These are phyloP conservation scores for Theretra japonica DNA, from an alignment of 2,888 invertebrate genomes.

Conservation along the genomic window DNA sequence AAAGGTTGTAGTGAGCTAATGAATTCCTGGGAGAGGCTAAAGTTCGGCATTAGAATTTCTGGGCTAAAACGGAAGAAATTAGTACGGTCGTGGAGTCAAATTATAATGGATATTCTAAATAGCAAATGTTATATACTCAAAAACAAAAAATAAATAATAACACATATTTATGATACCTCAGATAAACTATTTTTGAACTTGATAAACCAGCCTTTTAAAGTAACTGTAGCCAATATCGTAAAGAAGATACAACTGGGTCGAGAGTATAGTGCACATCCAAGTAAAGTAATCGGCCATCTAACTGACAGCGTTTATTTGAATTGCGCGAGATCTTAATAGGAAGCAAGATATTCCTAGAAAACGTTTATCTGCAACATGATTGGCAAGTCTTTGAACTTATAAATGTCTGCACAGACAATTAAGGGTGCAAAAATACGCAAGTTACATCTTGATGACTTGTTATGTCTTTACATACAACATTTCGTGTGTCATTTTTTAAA, in stretches of 20 bases:
- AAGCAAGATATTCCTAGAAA: slow-evolving; percentile 28
- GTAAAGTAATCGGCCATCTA: slow-evolving; percentile 9
- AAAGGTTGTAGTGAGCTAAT: no score
- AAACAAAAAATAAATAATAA: not conserved
- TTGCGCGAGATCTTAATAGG: slow-evolving; percentile 3
- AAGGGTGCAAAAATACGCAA: slow-evolving; percentile 29
- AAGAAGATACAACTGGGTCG: not conserved
- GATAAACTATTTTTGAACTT: not conserved
- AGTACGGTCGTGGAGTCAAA: no score
- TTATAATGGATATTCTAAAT: no score
- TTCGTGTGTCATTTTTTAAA: no score
- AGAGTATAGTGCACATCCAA: not conserved
- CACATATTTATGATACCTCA: not conserved
- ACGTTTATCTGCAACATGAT: slow-evolving; percentile 27
- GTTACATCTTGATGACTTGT: not conserved
- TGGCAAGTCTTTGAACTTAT: slow-evolving; percentile 40
- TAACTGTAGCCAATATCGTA: not conserved
- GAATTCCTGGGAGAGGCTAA: no score
- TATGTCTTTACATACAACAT: not conserved
- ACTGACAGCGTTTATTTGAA: slow-evolving; percentile 36
- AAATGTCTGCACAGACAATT: slow-evolving; percentile 37
- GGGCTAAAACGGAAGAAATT: no score
- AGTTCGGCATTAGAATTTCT: no score
- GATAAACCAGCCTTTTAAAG: not conserved
- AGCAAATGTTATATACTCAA: no score